phyloP scores from a whole-genome alignment of 2,888 invertebrate genomes.

The Folsomia candida region DNA sequence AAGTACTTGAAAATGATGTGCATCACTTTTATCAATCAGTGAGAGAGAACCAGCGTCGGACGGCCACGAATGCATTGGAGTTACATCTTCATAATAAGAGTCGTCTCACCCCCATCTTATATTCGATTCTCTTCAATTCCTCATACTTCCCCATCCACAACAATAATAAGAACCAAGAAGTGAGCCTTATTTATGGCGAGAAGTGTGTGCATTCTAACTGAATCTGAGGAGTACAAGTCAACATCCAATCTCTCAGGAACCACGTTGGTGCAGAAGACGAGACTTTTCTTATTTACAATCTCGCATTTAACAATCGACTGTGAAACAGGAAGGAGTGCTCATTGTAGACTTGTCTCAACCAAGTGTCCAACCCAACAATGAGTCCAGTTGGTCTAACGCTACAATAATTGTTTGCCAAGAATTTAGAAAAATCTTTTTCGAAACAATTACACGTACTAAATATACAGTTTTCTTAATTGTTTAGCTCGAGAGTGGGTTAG shows the following conservation, averaged over 20 bases:
- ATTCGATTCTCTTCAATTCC: background rate
- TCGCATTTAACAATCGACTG: slow-evolving; percentile 19
- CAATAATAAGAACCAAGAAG: background rate
- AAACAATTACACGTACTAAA: background rate
- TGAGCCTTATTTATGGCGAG: background rate
- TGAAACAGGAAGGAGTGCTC: slow-evolving; percentile 10
- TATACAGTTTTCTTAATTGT: background rate
- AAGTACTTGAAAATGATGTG: too few relatives aligned
- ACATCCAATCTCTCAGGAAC: background rate
- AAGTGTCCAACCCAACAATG: background rate
- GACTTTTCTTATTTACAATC: slow-evolving; percentile 1
- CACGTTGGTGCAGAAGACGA: background rate
- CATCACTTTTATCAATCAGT: too few relatives aligned
- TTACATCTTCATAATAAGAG: too few relatives aligned
- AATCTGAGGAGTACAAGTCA: too few relatives aligned
- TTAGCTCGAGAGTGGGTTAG: background rate
- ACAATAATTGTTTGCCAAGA: slow-evolving; percentile 2
- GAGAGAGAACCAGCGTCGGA: too few relatives aligned
- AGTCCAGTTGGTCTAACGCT: slow-evolving; percentile 12
- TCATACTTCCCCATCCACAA: background rate
- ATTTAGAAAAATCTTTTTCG: background rate
- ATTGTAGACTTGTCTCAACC: slow-evolving; percentile 8
- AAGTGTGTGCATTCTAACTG: background rate
- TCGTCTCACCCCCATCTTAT: background rate
- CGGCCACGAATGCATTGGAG: too few relatives aligned